These are phyloP conservation scores for Cavia porcellus DNA, from an alignment of 2,113 vertebrate species.

Conservation along the genomic window DNA sequence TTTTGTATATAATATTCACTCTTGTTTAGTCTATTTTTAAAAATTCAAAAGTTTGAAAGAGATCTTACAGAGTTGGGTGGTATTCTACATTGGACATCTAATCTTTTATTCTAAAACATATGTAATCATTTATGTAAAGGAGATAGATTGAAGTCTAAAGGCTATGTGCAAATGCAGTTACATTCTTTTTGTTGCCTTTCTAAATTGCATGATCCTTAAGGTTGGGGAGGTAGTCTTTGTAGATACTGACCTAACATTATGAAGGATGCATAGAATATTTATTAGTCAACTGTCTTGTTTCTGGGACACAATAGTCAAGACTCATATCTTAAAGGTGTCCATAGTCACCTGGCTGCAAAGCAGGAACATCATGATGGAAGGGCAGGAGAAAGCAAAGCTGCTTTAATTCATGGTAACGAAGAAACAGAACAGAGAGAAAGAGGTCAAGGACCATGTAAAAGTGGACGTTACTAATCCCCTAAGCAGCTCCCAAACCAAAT, in stretches of 20 bases:
- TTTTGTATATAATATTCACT: slow-evolving; percentile 36
- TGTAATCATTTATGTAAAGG: slow-evolving; percentile 27
- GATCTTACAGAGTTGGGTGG: slow-evolving; percentile 39
- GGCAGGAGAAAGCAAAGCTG: not conserved
- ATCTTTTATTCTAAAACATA: slow-evolving; percentile 58
- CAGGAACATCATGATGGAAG: not conserved
- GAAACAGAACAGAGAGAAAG: not conserved
- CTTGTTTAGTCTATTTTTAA: slow-evolving; percentile 43
- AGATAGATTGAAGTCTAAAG: slow-evolving; percentile 16
- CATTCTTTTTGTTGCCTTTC: slow-evolving; percentile 24
- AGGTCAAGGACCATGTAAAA: not conserved
- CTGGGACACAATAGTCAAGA: not conserved
- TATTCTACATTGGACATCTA: not conserved
- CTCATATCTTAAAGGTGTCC: not conserved
- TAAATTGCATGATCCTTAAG: not conserved
- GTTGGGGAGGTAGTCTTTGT: not conserved
- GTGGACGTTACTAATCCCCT: not conserved
- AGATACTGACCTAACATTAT: not conserved
- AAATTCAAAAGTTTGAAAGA: slow-evolving; percentile 43
- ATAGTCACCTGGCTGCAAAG: not conserved
- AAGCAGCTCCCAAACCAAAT: not conserved
- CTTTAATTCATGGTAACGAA: not conserved
- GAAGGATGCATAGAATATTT: not conserved
- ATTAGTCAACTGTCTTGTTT: not conserved
- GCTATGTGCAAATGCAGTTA: not conserved